These are phyloP conservation scores for Ernsta delagoae DNA, from an alignment of 2,888 invertebrate genomes.

Conservation along the genomic window DNA sequence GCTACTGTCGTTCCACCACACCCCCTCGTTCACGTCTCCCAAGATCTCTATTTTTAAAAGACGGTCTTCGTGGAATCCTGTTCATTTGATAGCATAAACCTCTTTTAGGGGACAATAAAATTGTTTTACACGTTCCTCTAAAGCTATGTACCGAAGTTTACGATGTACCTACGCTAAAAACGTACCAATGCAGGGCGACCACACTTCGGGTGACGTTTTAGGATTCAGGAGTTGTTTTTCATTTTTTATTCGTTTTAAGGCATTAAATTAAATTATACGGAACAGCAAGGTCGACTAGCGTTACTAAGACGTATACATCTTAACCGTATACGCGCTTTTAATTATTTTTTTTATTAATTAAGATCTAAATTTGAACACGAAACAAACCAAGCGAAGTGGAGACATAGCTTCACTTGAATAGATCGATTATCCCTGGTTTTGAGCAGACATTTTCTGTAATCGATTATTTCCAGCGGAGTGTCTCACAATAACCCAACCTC, in stretches of 20 bases:
- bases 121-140: constrained; percentile 49
- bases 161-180: constrained; percentile 51
- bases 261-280: no score
- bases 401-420: no score
- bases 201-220: not conserved
- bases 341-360: no score
- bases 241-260: no score
- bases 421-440: no score
- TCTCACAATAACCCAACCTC: not conserved
- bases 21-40: constrained; percentile 36
- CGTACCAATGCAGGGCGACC: constrained; percentile 35
- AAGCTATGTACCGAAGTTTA: constrained; percentile 59
- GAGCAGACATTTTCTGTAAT: no score
- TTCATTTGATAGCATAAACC: constrained; percentile 50
- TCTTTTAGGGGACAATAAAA: constrained; percentile 76
- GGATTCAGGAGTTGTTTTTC: not conserved
- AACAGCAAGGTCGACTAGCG: no score
- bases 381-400: no score
- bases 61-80: no score
- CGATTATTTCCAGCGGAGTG: not conserved
- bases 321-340: no score
- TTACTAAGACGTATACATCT: no score
- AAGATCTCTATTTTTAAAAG: constrained; percentile 53
- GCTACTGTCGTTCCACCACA: constrained; percentile 29
- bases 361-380: no score